Evolutionary conservation across 2,888 invertebrate species (phyloP).

Genomic region (Neoascia interrupta): DNA sequence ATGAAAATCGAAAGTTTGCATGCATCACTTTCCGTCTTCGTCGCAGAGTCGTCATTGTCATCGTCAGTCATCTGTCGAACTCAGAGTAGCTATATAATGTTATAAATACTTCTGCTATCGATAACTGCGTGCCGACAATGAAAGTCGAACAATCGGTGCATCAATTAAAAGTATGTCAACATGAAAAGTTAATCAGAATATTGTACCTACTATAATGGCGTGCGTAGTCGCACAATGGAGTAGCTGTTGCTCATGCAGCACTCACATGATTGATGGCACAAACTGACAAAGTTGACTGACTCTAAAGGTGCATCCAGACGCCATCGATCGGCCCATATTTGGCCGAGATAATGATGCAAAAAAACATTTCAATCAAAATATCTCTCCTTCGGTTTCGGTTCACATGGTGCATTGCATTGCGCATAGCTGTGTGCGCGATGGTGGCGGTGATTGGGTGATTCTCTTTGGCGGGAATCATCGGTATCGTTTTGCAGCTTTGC

Average conservation of each 20-base stretch:
- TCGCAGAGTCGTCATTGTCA: constrained; percentile 32
- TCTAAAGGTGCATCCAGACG: constrained; percentile 69
- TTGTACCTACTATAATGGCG: constrained; percentile 7
- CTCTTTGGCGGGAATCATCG: too few relatives aligned
- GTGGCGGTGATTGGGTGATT: constrained; percentile 33
- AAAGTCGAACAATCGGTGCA: constrained; percentile 69
- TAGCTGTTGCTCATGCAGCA: constrained; percentile 23
- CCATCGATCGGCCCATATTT: constrained; percentile 68
- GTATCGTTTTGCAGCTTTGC: too few relatives aligned
- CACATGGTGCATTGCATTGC: too few relatives aligned
- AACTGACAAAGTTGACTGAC: constrained; percentile 66
- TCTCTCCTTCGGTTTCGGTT: constrained; percentile 46
- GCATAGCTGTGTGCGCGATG: too few relatives aligned
- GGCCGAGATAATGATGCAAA: constrained; percentile 67
- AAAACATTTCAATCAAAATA: constrained; percentile 68
- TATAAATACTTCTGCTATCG: background rate
- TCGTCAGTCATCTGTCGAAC: constrained; percentile 24
- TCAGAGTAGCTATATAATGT: too few relatives aligned
- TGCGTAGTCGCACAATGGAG: constrained; percentile 32
- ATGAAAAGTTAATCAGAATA: constrained; percentile 67
- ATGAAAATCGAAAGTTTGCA: constrained; percentile 68
- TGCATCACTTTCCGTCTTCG: constrained; percentile 64
- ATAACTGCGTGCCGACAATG: constrained; percentile 54
- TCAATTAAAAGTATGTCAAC: constrained; percentile 70
- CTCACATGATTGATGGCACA: constrained; percentile 61